Base-by-base conservation (phyloP, 1,140 invertebrate genomes). In the Andricus grossulariae region DNA sequence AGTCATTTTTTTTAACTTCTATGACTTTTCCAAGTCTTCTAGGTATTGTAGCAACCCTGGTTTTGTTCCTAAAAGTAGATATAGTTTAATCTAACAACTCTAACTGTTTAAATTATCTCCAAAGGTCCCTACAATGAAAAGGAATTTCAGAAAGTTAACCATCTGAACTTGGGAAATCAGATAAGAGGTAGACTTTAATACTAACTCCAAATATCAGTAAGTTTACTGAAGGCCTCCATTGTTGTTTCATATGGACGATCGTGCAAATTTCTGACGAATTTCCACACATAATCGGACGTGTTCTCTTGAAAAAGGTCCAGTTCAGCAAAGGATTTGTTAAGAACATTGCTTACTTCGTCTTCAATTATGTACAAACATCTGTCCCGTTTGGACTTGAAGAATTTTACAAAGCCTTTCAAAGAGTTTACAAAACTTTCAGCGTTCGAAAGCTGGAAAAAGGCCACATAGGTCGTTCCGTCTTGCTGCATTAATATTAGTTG, bases 401-500 rank as follows among this genome's bases (percentile, higher is more conserved):
- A 93, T 89, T 93, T 93, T 10, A 95, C 86, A 71, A 92, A 88
- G 77, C 91, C 92, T 82, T 94, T 94, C 18, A 96, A 89, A 54
- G 93, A 92, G 39, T 93, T 93, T 11, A 97, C 91, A 86, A 98
- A 95, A 77, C 94, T 93, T 84, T 96, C 95, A 10, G 96, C 96
- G 81, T 97, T 97, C 12, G 95, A 96, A 84, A 96, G 93, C 87
- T 97, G 96, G 90, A 98, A 98, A 84, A 97, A 95, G 84, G 95
- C 95, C 78, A 95, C 95, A 81, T 96, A 94, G 76, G 94, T 93
- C 0, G 95, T 94, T 13, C 95, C 94, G 85, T 96, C 95, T 84
- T 95, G 94, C 12, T 94, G 94, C 77, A 94, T 93, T 79, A 96
- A 94, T 70, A 94, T 94, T 77, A 97, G 90, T 72, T 95, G 93